Percentiles rank a stretch among this genome's conserved stretches.
Conservation (phyloP, 2,797 vertebrate species). For the Poeciliopsis paucimaculata region DNA sequence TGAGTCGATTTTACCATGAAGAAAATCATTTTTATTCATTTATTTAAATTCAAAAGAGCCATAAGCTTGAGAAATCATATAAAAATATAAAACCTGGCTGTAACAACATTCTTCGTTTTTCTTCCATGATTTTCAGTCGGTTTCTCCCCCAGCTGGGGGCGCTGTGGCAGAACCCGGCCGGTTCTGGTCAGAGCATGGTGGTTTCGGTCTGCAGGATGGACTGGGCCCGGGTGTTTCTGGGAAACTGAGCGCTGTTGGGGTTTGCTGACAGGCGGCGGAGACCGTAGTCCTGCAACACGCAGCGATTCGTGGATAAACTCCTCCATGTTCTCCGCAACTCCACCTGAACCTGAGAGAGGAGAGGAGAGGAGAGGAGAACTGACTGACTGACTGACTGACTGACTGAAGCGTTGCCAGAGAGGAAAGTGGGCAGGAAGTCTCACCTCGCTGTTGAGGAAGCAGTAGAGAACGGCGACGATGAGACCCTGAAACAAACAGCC, state of each 20-base stretch:
- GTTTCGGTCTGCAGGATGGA: slow-evolving; percentile 94
- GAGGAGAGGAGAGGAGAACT: too few species aligned
- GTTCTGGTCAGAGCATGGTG: slow-evolving; percentile 70
- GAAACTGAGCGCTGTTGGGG: slow-evolving; percentile 78
- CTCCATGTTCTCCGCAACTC: slow-evolving; percentile 90
- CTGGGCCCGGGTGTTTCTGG: slow-evolving; percentile 82
- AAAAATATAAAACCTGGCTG: neutral
- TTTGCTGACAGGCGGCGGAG: slow-evolving; percentile 80
- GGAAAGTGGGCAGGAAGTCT: slow-evolving; percentile 34
- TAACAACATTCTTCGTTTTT: neutral
- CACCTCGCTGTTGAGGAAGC: slow-evolving; percentile 95
- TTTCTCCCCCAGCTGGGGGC: neutral
- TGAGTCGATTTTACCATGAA: too few species aligned
- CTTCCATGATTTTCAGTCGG: neutral
- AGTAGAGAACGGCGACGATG: slow-evolving; percentile 91
- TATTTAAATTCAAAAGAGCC: neutral
- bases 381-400: too few species aligned
- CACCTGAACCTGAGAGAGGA: slow-evolving; percentile 84
- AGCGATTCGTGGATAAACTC: slow-evolving; percentile 80
- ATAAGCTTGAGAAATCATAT: neutral
- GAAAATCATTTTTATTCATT: neutral
- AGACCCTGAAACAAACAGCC: slow-evolving; percentile 82
- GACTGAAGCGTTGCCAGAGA: too few species aligned
- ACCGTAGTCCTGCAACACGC: slow-evolving; percentile 77
- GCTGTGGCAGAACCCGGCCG: neutral